These are phyloP conservation scores for Eudyptes chrysolophus DNA, from an alignment of 2,113 vertebrate species.

Conservation along the genomic window DNA sequence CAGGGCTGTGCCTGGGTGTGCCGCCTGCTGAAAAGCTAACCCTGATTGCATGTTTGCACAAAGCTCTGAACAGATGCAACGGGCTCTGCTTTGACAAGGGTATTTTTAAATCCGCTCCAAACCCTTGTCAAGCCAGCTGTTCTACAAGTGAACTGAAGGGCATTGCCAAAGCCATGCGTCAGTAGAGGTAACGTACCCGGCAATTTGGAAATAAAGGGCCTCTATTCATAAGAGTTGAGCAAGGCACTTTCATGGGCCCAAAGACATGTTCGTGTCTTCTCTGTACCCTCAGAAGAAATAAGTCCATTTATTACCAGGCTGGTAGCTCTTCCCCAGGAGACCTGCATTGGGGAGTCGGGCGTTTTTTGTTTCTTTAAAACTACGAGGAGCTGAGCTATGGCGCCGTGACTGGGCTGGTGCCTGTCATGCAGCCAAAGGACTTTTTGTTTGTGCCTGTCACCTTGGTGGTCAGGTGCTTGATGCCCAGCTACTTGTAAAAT, in stretches of 20 bases:
- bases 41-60: not conserved
- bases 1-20: not conserved
- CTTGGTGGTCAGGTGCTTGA: not conserved
- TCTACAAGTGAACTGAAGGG: not conserved
- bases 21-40: not conserved
- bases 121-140: not conserved
- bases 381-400: not conserved
- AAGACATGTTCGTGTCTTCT: not conserved
- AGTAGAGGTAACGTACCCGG: fast-evolving
- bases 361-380: not conserved
- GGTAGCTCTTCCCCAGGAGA: not conserved
- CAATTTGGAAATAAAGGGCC: not conserved
- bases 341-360: not conserved
- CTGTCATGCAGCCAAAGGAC: not conserved
- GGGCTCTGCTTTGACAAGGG: not conserved
- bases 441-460: not conserved
- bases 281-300: not conserved
- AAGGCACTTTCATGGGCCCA: not conserved
- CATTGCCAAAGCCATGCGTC: not conserved
- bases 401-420: not conserved
- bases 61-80: not conserved
- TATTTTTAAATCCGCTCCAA: not conserved
- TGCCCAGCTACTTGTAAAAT: not conserved
- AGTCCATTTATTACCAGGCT: not conserved
- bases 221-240: not conserved